Conservation (phyloP, 2,888 invertebrate genomes). For the Nasonia oneida region DNA sequence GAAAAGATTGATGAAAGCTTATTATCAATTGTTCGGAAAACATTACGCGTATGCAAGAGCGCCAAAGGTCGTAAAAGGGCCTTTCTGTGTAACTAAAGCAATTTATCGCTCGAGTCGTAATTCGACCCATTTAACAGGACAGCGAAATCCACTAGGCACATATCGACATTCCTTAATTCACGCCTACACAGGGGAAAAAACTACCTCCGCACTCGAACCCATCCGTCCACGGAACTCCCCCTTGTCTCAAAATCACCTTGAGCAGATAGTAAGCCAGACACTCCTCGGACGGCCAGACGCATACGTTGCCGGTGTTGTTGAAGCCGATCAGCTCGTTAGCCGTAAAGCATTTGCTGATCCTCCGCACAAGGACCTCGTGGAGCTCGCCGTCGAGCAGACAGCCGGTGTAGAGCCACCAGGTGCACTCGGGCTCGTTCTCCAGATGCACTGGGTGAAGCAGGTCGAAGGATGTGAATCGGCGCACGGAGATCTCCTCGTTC, state of each 20-base stretch:
- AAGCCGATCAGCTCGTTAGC: conserved; percentile 89
- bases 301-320: conserved; percentile 90
- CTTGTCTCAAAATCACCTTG: conserved; percentile 70
- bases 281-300: conserved; percentile 91
- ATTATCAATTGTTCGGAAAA: too few species aligned
- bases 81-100: neutral
- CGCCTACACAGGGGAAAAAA: too few species aligned
- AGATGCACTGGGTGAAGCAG: conserved; percentile 72
- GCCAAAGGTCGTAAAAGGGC: too few species aligned
- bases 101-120: neutral
- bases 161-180: too few species aligned
- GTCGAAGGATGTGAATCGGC: conserved; percentile 78
- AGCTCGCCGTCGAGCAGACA: conserved; percentile 79
- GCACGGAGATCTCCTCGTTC: conserved; percentile 76
- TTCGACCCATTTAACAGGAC: too few species aligned
- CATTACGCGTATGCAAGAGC: too few species aligned
- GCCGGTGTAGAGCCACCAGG: conserved; percentile 84
- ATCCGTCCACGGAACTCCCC: neutral
- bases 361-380: conserved; percentile 82
- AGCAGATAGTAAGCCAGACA: conserved; percentile 86
- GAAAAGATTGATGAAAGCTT: too few species aligned
- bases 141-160: too few species aligned
- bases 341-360: conserved; percentile 83
- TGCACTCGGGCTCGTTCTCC: conserved; percentile 70
- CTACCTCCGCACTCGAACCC: too few species aligned